Evolutionary conservation across 2,797 vertebrate genomes (phyloP), one percentile per base, ranked within the genome.

Genomic region (Gastrophryne carolinensis): DNA sequence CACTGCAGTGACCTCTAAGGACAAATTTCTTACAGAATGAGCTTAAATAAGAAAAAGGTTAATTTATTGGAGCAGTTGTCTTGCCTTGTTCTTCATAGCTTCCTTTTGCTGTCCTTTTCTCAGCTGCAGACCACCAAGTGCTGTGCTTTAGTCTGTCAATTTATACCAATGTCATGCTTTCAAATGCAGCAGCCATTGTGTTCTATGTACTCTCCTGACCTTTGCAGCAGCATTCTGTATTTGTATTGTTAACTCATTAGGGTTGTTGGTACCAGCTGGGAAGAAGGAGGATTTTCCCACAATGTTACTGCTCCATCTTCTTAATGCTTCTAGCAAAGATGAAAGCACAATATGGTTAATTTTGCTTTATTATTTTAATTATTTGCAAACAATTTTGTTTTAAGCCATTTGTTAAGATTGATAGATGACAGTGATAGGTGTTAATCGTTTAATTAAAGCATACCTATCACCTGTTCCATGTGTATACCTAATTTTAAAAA

Each of bases 81-180:
- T 72, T 81, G 84, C 73, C 72, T 83, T 1, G 79, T 83, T 81
- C 83, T 88, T 90, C 87, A 91, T 89, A 12, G 19, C 81, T 82
- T 81, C 79, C 10, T 74, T 84, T 73, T 78, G 80, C 86, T 85
- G 83, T 82, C 84, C 84, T 86, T 87, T 87, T 87, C 84, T 89
- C 79, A 83, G 73, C 82, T 89, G 86, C 82, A 87, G 90, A 92
- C 91, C 90, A 89, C 90, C 89, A 87, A 89, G 86, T 69, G 83
- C 89, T 91, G 79, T 83, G 86, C 80, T 89, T 88, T 90, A 89
- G 85, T 82, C 83, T 87, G 83, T 90, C 92, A 90, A 91, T 94
- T 94, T 92, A 93, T 93, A 94, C 94, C 90, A 90, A 92, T 92
- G 93, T 92, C 91, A 92, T 90, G 93, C 93, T 92, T 94, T 93